phyloP scores from a whole-genome alignment of 2,113 vertebrate species.

The Aspiorhynchus laticeps region DNA sequence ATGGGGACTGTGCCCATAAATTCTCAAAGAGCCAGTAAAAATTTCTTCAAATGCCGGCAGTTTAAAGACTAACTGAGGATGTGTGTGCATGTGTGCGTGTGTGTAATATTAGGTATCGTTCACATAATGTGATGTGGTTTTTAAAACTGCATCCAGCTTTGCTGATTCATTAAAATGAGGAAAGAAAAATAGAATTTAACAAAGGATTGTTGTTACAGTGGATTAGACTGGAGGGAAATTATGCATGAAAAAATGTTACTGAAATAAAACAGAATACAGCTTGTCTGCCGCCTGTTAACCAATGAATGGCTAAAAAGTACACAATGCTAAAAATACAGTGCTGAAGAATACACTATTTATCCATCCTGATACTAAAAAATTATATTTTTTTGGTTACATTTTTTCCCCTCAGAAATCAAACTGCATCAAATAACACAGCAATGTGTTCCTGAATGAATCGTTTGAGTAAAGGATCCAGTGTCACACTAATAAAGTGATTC shows the following conservation, averaged over 20 bases:
- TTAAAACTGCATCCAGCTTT: slow-evolving; percentile 41
- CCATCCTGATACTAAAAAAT: not conserved
- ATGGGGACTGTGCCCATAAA: slow-evolving; percentile 32
- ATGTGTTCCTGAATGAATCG: not conserved
- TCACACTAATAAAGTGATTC: not conserved
- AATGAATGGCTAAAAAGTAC: not conserved
- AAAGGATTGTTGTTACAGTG: slow-evolving; percentile 38
- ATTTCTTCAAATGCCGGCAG: slow-evolving; percentile 17
- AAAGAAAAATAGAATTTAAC: slow-evolving; percentile 37
- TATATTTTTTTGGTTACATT: not conserved
- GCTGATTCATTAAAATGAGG: slow-evolving; percentile 37
- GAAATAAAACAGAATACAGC: slow-evolving; percentile 27
- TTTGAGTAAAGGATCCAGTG: not conserved
- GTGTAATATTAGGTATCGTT: slow-evolving; percentile 42
- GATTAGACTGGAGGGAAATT: slow-evolving; percentile 36
- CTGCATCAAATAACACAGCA: not conserved
- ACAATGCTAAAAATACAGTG: not conserved
- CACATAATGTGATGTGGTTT: slow-evolving; percentile 46
- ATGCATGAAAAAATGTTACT: slow-evolving; percentile 21
- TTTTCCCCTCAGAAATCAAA: not conserved
- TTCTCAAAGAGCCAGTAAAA: slow-evolving; percentile 44
- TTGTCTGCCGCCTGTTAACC: slow-evolving; percentile 12
- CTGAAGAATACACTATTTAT: not conserved
- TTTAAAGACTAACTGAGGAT: slow-evolving; percentile 28
- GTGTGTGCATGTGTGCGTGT: slow-evolving; percentile 38